Base-by-base conservation (phyloP, 2,113 vertebrate species). In the Ciconia stormi region DNA sequence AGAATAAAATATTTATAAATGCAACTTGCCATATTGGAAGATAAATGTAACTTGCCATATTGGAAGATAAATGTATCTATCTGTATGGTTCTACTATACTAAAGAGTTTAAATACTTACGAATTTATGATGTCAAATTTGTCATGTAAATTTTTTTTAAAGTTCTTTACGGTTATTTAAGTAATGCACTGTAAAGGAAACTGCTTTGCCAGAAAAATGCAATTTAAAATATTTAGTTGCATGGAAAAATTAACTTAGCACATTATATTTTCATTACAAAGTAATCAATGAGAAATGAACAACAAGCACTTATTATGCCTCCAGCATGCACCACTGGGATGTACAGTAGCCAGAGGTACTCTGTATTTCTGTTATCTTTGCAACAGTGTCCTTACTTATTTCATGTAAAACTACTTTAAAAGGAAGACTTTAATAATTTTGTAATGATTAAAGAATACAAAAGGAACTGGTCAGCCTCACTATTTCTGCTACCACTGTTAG, bases 221-320 rank as follows among this genome's bases (percentile, higher is more conserved):
- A 91, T 97, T 87, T 89, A 89, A 97, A 87, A 95, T 82, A 73
- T 55, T 94, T 90, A 74, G n/a, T 65, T 71, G 77, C 50, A 44
- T 26, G 32, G 78, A 52, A 69, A 83, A 81, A 62, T 67, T 62
- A 96, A 93, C 46, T 90, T 95, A 82, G 65, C 12, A 50, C 56
- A 77, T 80, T 70, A 25, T 34, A 77, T 82, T 70, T 88, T 93
- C 69, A 74, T 53, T 67, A 44, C 90, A 78, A 82, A 79, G 52
- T 56, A 83, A 88, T 59, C 61, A 80, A 71, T 89, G 86, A 90
- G 77, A 86, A 89, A 44, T 32, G 34, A 85, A 63, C 40, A 76
- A 84, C 52, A 69, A 92, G 82, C 84, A 73, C 82, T 73, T 90
- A 72, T 32, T 81, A 66, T 84, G 63, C 29, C 73, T 95, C 49